phyloP scores from a whole-genome alignment of 2,888 invertebrate species.

The Griposia aprilina region DNA sequence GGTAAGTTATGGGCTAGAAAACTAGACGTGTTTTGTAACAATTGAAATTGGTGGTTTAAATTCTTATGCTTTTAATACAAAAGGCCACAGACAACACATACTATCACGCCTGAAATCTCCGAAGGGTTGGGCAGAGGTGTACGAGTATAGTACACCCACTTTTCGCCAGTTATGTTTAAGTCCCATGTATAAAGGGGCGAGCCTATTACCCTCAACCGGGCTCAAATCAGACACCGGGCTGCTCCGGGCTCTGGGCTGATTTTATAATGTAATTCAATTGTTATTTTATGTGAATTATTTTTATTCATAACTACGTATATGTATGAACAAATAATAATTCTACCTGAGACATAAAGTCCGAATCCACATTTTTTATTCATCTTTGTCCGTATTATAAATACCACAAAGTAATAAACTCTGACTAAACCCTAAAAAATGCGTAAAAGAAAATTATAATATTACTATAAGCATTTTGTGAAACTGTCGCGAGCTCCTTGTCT shows the following conservation, averaged over 20 bases:
- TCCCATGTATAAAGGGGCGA: too few relatives aligned
- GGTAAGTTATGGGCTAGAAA: slow-evolving; percentile 5
- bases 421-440: slow-evolving; percentile 50
- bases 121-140: background rate
- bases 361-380: background rate
- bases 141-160: too few relatives aligned
- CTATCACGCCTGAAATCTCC: background rate
- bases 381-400: background rate
- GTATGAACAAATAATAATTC: background rate
- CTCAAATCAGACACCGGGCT: background rate
- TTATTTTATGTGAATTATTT: background rate
- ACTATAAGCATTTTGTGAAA: slow-evolving; percentile 41
- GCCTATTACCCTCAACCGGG: background rate
- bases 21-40: slow-evolving; percentile 32
- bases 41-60: background rate
- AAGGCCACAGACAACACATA: background rate
- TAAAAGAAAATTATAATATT: slow-evolving; percentile 55
- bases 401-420: slow-evolving; percentile 48
- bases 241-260: background rate
- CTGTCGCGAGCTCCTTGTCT: slow-evolving; percentile 46
- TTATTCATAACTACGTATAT: background rate
- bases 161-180: too few relatives aligned
- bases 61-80: background rate
- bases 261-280: background rate
- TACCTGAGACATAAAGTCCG: background rate